phyloP scores from a whole-genome alignment of 1,140 invertebrate genomes.

The Anagrus nilaparvatae region DNA sequence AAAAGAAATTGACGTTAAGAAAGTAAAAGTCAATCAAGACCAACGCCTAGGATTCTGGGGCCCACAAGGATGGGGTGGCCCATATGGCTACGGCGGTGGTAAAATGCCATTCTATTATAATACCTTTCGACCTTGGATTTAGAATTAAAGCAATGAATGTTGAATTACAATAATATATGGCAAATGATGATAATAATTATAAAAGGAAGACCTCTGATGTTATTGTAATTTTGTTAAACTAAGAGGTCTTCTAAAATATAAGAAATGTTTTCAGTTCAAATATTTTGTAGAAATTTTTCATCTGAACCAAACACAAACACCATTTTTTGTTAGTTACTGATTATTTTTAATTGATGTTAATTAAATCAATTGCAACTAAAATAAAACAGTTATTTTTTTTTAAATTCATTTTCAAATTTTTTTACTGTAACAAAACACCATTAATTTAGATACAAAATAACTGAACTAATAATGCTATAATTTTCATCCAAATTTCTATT shows the following conservation, averaged over 20 bases:
- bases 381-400: no score
- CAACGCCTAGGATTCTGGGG: conserved; percentile 39
- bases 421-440: no score
- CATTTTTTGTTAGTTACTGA: conserved; percentile 12
- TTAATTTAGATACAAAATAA: no score
- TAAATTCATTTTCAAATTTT: no score
- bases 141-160: no score
- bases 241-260: conserved; percentile 13
- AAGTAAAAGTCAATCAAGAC: conserved; percentile 43
- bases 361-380: no score
- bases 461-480: no score
- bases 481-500: no score
- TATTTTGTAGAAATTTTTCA: conserved; percentile 12
- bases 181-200: background rate
- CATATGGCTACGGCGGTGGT: conserved; percentile 30
- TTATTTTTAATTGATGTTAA: no score
- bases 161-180: conserved; percentile 1
- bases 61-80: conserved; percentile 37
- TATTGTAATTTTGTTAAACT: conserved; percentile 18
- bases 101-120: conserved; percentile 12
- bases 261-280: conserved; percentile 16
- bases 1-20: conserved; percentile 50
- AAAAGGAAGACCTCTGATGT: conserved; percentile 13
- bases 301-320: conserved; percentile 10
- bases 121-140: no score